Evolutionary conservation across 2,888 invertebrate species (phyloP).

Genomic region (Microplitis manilae): DNA sequence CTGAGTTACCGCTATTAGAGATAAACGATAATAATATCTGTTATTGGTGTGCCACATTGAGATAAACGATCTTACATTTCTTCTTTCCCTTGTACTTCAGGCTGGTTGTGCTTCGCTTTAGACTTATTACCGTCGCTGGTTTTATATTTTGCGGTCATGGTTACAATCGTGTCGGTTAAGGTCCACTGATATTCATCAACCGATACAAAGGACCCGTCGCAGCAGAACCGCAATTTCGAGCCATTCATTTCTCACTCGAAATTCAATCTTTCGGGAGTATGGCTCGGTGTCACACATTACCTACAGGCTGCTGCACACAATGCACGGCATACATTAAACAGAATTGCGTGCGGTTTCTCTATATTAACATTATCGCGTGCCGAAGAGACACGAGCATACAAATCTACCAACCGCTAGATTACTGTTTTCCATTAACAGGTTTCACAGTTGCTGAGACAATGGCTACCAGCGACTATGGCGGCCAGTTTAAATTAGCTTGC

Average conservation of each 20-base stretch:
- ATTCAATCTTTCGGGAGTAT: constrained; percentile 10
- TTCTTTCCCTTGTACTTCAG: background rate
- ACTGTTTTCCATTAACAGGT: constrained; percentile 1
- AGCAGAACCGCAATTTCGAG: constrained; percentile 17
- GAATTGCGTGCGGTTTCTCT: background rate
- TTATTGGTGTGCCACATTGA: constrained; percentile 58
- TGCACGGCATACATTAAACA: background rate
- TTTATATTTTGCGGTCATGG: constrained; percentile 32
- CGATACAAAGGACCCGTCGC: background rate
- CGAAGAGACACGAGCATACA: constrained; percentile 39
- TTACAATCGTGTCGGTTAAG: constrained; percentile 29
- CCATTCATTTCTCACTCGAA: constrained; percentile 8
- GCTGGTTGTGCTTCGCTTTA: background rate
- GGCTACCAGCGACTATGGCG: background rate
- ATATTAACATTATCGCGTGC: constrained; percentile 28
- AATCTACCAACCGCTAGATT: background rate
- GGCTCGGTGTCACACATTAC: background rate
- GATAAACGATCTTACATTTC: constrained; percentile 57
- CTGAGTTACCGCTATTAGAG: constrained; percentile 50
- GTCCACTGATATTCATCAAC: constrained; percentile 27
- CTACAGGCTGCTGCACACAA: background rate
- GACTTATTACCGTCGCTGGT: constrained; percentile 30
- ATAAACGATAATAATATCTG: constrained; percentile 63
- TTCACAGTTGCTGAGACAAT: background rate
- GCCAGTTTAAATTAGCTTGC: background rate